These are phyloP conservation scores for Hippocampus zosterae DNA, from an alignment of 2,113 vertebrate genomes.

Conservation along the genomic window DNA sequence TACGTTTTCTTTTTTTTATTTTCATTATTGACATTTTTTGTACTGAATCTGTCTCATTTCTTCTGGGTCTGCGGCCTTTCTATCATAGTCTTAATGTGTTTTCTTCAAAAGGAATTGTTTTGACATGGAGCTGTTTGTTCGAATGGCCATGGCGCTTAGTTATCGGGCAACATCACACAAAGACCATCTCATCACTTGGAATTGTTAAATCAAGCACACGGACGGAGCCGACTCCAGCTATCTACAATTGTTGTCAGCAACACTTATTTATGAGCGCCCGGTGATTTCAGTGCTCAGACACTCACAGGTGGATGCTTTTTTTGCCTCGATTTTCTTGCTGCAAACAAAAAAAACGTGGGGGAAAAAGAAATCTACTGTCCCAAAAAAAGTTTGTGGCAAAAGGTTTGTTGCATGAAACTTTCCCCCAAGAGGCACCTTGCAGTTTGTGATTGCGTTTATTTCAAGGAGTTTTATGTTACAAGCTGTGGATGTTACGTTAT, in stretches of 20 bases:
- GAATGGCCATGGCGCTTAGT: slow-evolving; percentile 40
- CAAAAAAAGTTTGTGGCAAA: slow-evolving; percentile 11
- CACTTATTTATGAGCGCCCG: slow-evolving; percentile 30
- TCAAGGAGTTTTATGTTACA: slow-evolving; percentile 43
- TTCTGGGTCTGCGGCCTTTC: slow-evolving; percentile 54
- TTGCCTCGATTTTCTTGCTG: slow-evolving; percentile 14
- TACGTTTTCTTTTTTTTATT: slow-evolving; percentile 43
- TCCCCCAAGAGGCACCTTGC: slow-evolving; percentile 19
- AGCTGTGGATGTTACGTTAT: slow-evolving; percentile 42
- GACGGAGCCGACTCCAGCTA: slow-evolving; percentile 25
- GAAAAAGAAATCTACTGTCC: neutral
- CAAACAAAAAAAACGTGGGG: neutral
- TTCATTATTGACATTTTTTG: slow-evolving; percentile 53
- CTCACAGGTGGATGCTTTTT: slow-evolving; percentile 23
- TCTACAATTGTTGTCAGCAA: slow-evolving; percentile 20
- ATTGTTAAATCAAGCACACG: slow-evolving; percentile 37
- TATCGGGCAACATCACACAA: slow-evolving; percentile 12
- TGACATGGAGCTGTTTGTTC: slow-evolving; percentile 39
- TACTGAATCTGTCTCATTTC: slow-evolving; percentile 47
- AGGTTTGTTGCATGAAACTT: slow-evolving; percentile 26
- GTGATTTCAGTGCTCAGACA: slow-evolving; percentile 15
- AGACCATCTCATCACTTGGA: slow-evolving; percentile 17
- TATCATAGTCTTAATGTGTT: slow-evolving; percentile 39
- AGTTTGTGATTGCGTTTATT: slow-evolving; percentile 38
- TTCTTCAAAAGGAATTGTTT: slow-evolving; percentile 38